Conservation (phyloP, 2,113 vertebrate genomes). For the Hemibagrus wyckioides region DNA sequence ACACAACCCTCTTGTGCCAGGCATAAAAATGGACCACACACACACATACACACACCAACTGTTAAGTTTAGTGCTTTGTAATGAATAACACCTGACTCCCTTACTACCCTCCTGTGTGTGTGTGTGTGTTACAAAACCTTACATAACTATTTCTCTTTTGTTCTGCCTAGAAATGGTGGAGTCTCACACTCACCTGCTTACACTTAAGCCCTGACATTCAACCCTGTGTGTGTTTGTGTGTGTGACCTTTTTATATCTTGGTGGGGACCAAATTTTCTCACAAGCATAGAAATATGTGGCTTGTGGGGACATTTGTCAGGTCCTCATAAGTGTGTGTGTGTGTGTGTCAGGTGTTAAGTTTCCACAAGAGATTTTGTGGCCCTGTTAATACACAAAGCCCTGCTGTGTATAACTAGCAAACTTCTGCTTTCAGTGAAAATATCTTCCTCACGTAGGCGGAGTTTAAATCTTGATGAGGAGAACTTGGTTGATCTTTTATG, state of each 20-base stretch:
- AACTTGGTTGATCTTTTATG: background rate
- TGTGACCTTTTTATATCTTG: background rate
- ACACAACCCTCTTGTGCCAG: slow-evolving; percentile 11
- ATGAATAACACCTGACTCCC: background rate
- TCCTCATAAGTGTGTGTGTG: slow-evolving; percentile 12
- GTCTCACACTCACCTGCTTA: background rate
- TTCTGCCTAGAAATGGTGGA: background rate
- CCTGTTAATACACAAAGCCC: slow-evolving; percentile 14
- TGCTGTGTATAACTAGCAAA: background rate
- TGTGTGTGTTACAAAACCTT: background rate
- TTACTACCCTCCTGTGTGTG: slow-evolving; percentile 4
- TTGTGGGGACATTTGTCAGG: background rate
- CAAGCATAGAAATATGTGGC: background rate
- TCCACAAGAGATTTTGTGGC: slow-evolving; percentile 14
- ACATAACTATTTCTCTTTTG: background rate
- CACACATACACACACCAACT: background rate
- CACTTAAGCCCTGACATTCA: background rate
- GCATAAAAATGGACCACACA: background rate
- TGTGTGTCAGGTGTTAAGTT: background rate
- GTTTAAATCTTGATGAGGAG: background rate
- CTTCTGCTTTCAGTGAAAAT: background rate
- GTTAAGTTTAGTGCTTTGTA: background rate
- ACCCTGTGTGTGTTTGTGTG: background rate
- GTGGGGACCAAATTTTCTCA: background rate
- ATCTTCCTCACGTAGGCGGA: background rate